Percentiles rank a stretch among this genome's conserved stretches.
Conservation (phyloP, 2,113 vertebrate species). For the Heterotis niloticus region DNA sequence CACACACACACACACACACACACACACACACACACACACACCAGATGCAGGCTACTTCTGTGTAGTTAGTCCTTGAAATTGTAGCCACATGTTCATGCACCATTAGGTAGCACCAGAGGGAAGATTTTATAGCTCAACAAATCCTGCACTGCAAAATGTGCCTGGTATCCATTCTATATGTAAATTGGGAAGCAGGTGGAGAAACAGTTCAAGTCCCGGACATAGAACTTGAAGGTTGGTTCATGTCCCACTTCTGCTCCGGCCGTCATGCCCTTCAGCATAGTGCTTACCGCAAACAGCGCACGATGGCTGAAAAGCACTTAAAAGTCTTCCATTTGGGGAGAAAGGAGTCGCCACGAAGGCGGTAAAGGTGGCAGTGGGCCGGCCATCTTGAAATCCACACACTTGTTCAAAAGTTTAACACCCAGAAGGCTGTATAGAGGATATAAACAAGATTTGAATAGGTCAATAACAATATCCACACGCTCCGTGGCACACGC, state of each 20-base stretch:
- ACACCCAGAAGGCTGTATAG: constrained; percentile 41
- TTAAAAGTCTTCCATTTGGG: background rate
- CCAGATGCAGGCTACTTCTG: too few species aligned
- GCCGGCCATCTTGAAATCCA: background rate
- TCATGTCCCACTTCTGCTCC: too few species aligned
- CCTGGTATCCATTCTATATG: background rate
- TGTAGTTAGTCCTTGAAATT: background rate
- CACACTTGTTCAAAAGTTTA: background rate
- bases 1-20: background rate
- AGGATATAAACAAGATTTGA: constrained; percentile 44
- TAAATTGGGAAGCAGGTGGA: too few species aligned
- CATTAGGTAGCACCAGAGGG: constrained; percentile 1
- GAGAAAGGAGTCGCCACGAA: background rate
- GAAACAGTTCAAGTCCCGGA: too few species aligned
- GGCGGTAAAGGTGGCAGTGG: background rate
- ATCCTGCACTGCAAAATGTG: background rate
- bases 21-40: too few species aligned
- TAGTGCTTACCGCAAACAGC: too few species aligned
- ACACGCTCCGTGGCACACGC: constrained; percentile 53
- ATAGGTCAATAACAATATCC: constrained; percentile 66
- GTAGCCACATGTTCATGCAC: background rate
- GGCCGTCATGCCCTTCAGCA: too few species aligned
- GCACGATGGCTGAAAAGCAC: background rate
- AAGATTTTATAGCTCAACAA: background rate
- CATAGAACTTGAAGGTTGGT: too few species aligned